Conservation (phyloP, 2,888 invertebrate genomes). For the Ecdyonurus torrentis region DNA sequence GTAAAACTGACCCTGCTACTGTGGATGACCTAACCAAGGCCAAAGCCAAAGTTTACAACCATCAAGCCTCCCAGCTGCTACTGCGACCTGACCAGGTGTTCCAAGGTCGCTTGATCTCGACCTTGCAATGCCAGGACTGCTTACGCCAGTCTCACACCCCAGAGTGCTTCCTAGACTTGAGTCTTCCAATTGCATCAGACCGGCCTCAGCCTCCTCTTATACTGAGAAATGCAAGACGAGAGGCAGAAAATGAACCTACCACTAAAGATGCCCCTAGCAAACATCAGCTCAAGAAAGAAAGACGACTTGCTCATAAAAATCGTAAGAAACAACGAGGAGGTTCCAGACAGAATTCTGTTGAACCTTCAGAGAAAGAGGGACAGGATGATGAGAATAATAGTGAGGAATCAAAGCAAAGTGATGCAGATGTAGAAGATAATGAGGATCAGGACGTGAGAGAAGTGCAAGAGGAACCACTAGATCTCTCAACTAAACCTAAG, state of each 20-base stretch:
- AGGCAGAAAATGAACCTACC: constrained; percentile 19
- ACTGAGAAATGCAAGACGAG: constrained; percentile 19
- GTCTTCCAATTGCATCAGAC: constrained; percentile 55
- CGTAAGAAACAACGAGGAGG: constrained; percentile 24
- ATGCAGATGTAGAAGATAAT: neutral
- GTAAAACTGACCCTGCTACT: constrained; percentile 55
- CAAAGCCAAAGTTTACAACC: constrained; percentile 67
- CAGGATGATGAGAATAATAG: neutral
- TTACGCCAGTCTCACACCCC: constrained; percentile 68
- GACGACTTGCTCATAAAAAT: constrained; percentile 36
- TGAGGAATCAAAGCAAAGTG: neutral
- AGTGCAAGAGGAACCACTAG: neutral
- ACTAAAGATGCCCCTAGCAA: constrained; percentile 22
- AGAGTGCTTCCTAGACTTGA: constrained; percentile 89
- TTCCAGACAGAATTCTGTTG: neutral
- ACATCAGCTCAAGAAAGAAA: constrained; percentile 47
- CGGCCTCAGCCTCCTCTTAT: constrained; percentile 45
- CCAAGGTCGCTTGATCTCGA: constrained; percentile 81
- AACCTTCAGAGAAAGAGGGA: constrained; percentile 4
- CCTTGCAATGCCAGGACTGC: constrained; percentile 78
- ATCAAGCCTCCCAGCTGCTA: constrained; percentile 59
- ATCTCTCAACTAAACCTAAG: neutral
- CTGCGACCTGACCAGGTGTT: constrained; percentile 81
- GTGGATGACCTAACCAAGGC: constrained; percentile 58
- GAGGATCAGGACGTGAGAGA: neutral